These are phyloP conservation scores for Gymnodraco acuticeps DNA, from an alignment of 2,797 vertebrate species.

Conservation along the genomic window DNA sequence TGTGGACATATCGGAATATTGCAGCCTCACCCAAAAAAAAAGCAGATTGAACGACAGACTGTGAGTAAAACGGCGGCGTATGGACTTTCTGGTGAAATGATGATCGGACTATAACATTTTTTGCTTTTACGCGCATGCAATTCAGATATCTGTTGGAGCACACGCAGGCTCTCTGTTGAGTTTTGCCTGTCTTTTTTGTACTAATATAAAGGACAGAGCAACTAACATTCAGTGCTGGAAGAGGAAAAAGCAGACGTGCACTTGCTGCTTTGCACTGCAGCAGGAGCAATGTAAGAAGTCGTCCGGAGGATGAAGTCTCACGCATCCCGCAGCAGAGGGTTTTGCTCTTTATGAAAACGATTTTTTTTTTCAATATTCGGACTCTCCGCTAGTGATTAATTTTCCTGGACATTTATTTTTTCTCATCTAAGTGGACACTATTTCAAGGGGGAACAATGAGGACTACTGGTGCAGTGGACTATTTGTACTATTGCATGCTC, in stretches of 20 bases:
- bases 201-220: conserved; percentile 38
- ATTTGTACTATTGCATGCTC: conserved; percentile 88
- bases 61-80: conserved; percentile 59
- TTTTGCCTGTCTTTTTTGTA: background rate
- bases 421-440: conserved; percentile 57
- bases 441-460: conserved; percentile 80
- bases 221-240: conserved; percentile 38
- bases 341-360: conserved; percentile 55
- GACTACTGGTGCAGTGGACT: conserved; percentile 88
- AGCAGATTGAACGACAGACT: conserved; percentile 48
- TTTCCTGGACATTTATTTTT: conserved; percentile 8
- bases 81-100: conserved; percentile 63
- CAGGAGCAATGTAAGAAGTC: conserved; percentile 72
- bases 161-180: conserved; percentile 45
- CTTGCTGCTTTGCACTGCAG: conserved; percentile 79
- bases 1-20: conserved; percentile 71
- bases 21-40: conserved; percentile 52
- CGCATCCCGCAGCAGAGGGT: conserved; percentile 68
- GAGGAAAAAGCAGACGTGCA: conserved; percentile 44
- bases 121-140: conserved; percentile 62
- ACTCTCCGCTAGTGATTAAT: conserved; percentile 50
- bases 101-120: conserved; percentile 53
- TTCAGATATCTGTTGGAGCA: conserved; percentile 48
- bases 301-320: conserved; percentile 79
- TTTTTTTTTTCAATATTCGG: conserved; percentile 12